These are phyloP conservation scores for Oreochromis spilurus DNA, from an alignment of 2,113 vertebrate genomes.

Conservation along the genomic window DNA sequence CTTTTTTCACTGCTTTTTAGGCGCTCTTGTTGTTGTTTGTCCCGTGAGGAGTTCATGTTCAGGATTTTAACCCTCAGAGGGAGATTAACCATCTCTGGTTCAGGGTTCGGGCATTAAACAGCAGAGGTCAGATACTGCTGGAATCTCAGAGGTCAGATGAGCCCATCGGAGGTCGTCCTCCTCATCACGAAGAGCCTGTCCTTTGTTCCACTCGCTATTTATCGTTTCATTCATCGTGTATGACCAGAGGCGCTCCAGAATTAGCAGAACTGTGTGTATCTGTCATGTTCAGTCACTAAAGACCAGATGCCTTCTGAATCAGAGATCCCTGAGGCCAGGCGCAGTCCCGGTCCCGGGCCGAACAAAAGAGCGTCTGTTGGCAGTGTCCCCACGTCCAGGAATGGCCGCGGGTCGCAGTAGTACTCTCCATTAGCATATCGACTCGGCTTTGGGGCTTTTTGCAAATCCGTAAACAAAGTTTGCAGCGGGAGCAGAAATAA, in stretches of 20 bases:
- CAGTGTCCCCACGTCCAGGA: neutral
- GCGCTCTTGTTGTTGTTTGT: neutral
- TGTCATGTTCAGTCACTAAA: slow-evolving; percentile 49
- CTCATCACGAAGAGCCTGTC: neutral
- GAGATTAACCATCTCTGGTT: neutral
- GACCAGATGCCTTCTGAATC: slow-evolving; percentile 58
- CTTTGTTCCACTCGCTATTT: slow-evolving; percentile 19
- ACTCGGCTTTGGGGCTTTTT: slow-evolving; percentile 23
- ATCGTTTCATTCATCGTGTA: slow-evolving; percentile 23
- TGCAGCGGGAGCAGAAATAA: slow-evolving; percentile 50
- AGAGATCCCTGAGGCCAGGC: slow-evolving; percentile 52
- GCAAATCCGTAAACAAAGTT: slow-evolving; percentile 47
- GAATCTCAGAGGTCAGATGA: slow-evolving; percentile 5
- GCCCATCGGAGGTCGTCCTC: neutral
- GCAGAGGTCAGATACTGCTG: neutral
- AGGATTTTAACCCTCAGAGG: neutral
- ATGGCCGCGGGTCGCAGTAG: neutral
- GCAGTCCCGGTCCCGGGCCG: neutral
- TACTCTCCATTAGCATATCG: slow-evolving; percentile 51
- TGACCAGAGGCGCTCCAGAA: slow-evolving; percentile 45
- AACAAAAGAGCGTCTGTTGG: slow-evolving; percentile 52
- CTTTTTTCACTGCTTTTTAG: neutral
- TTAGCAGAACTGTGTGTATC: slow-evolving; percentile 46
- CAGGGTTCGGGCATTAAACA: neutral
- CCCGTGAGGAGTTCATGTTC: neutral